Base-by-base conservation (phyloP, 2,797 vertebrate genomes). In the Heterohyrax brucei region DNA sequence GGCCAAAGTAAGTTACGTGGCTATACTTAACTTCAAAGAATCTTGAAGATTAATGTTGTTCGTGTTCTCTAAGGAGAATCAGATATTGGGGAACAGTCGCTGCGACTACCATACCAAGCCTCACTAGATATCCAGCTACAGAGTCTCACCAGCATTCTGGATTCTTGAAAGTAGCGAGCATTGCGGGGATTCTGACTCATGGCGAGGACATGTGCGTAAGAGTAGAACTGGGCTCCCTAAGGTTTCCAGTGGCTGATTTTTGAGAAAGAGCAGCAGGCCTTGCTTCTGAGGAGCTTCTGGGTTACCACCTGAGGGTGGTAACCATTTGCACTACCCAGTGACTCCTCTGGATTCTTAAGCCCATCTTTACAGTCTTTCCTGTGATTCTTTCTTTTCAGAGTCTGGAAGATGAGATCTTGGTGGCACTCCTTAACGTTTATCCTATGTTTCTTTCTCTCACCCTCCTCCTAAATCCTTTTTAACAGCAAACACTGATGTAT, bases 301-400 rank as follows among this genome's bases (percentile, higher is more conserved):
- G n/a, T 70, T 33, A 70, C 7, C 68, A 70, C 13, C 30, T 12
- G 9, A 68, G 4, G 13, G n/a, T 70, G 7, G n/a, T 33, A 70
- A 70, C n/a, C 14, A 33, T 19, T 70, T 30, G 21, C 14, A 8
- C 30, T n/a, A 33, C 14, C 7, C n/a, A 14, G 5, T 14, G 30
- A 70, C 30, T 70, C 68, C n/a, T 64, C 46, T 46, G 33, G 21
- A 59, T 28, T 10, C 33, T 22, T 14, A 50, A 78, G 8, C 3
- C 26, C 73, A 1, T 30, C 3, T 2, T 44, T 53, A 19, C 16
- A 2, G 0, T 12, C 0, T 19, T 44, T 6, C 3, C 48, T 76
- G 3, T 9, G 30, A 68, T 68, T 83, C 16, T 66, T 18, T 5
- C 50, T 68, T 50, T 64, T 92, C n/a, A 53, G 66, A 88, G 84